Evolutionary conservation across 2,113 vertebrate species (phyloP), one percentile per base, ranked within the genome.

Genomic region (Nerophis ophidion): DNA sequence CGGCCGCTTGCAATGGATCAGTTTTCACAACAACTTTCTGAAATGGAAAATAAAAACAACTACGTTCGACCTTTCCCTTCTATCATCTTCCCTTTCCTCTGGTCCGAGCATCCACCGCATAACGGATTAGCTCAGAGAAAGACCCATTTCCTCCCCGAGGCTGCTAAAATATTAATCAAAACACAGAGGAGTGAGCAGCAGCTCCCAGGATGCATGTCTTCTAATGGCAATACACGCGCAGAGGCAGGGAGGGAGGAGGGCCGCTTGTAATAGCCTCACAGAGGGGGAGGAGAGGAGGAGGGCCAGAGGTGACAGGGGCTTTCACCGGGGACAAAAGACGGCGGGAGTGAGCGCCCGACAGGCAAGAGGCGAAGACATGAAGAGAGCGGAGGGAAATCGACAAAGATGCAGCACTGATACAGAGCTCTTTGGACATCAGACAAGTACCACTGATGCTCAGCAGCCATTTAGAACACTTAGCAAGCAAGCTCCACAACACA

Each of bases 161-260:
- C 90, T 97, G 92, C 93, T 96, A 91, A 96, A 96, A 96, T 95
- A 96, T 96, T 96, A 94, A 97, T 95, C 93, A 95, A 94, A 93
- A 93, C 89, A 91, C 87, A 85, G 91, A 95, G 93, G 93, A 96
- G 93, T 87, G 89, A 86, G 90, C 90, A 76, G 86, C 90, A 86
- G 92, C 86, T 93, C 93, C 92, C 93, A 90, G 85, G 89, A 92
- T 93, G 89, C 90, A 91, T 93, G 93, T 94, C 93, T 93, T 91
- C 91, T 93, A 93, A 94, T 93, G 89, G 93, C 90, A 93, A 93
- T 89, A 92, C 89, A 87, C 82, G 86, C 88, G 86, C 82, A 88
- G 12, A 89, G 81, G 87, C 82, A 86, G 80, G 83, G 89, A 89
- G 86, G 91, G 90, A 92, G 90, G 88, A 92, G 89, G 88, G 91